Evolutionary conservation across 2,888 invertebrate species (phyloP), one percentile per base, ranked within the genome.

Genomic region (Ochropleura plecta): DNA sequence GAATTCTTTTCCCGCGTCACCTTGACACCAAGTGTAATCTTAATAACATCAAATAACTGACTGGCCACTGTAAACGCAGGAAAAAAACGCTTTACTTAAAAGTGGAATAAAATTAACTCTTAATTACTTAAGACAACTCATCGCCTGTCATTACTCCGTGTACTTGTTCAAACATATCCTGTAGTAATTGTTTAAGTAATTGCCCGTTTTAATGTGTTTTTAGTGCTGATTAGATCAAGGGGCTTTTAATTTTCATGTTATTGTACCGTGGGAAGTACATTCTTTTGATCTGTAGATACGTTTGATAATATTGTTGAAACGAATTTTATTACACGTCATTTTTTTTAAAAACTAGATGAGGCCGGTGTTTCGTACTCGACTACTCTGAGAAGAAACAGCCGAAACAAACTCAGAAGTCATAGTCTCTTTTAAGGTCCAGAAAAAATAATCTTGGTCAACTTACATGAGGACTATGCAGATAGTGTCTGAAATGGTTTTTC

Each of bases 141-240:
- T 86, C 86, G 46, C 80, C 72, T 84, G 75, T 86, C 86, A 78
- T 80, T 80, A 83, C 46, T 48, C 10, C 60, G 62, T 83, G 74
- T 80, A 64, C 76, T 73, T 86, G 77, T 76, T 76, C 67, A 84
- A 84, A 86, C 83, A 78, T 66, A 79, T 76, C 83, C 83, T 79
- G 73, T 63, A 65, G 81, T 84, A 83, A 84, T 83, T 84, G 84
- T 86, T 77, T 72, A 86, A 75, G 67, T 86, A 86, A 86, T 85
- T 80, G 81, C 55, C 42, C 67, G 62, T 78, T 86, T 78, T 80
- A 72, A 75, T 84, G 74, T 80, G 53, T 78, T 72, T n/a, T 82
- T 78, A 72, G 65, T 60, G 16, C 60, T 66, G 84, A 84, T 84
- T 72, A 69, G 46, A 84, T 84, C 84, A 72, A 68, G 18, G 70